These are phyloP conservation scores for Drosophila hamatofila DNA, from an alignment of 2,888 invertebrate genomes.

Conservation along the genomic window DNA sequence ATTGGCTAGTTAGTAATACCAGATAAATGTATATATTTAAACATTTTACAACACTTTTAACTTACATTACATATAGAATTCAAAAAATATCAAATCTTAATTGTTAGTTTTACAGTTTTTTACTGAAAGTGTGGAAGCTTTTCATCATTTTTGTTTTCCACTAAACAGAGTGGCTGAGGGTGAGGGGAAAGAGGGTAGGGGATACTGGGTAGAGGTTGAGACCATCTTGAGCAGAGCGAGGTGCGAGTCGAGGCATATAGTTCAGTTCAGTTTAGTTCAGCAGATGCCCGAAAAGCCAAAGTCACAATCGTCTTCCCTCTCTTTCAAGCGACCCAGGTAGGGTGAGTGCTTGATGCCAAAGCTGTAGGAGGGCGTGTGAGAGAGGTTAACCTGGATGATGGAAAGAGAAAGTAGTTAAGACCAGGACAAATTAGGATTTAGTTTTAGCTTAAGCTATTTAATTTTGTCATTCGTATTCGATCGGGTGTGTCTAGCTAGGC, in stretches of 20 bases:
- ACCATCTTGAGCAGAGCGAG: slow-evolving; percentile 65
- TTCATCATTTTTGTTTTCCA: background rate
- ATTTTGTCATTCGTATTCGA: background rate
- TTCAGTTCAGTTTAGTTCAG: slow-evolving; percentile 74
- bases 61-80: slow-evolving; percentile 55
- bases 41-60: slow-evolving; percentile 68
- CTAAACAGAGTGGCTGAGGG: background rate
- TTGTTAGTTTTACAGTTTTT: slow-evolving; percentile 51
- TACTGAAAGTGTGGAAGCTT: slow-evolving; percentile 51
- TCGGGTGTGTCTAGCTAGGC: slow-evolving; percentile 7
- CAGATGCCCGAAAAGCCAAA: slow-evolving; percentile 82
- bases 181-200: too few relatives aligned
- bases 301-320: slow-evolving; percentile 71
- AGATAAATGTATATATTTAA: slow-evolving; percentile 46
- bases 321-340: slow-evolving; percentile 87
- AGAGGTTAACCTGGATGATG: slow-evolving; percentile 87
- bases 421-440: background rate
- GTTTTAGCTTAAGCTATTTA: background rate
- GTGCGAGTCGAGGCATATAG: slow-evolving; percentile 3
- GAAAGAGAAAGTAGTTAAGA: background rate
- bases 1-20: slow-evolving; percentile 29
- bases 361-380: slow-evolving; percentile 89
- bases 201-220: too few relatives aligned
- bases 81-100: slow-evolving; percentile 64
- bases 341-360: slow-evolving; percentile 96